Evolutionary conservation across 2,888 invertebrate species (phyloP), one percentile per base, ranked within the genome.

Genomic region (Arge pagana): DNA sequence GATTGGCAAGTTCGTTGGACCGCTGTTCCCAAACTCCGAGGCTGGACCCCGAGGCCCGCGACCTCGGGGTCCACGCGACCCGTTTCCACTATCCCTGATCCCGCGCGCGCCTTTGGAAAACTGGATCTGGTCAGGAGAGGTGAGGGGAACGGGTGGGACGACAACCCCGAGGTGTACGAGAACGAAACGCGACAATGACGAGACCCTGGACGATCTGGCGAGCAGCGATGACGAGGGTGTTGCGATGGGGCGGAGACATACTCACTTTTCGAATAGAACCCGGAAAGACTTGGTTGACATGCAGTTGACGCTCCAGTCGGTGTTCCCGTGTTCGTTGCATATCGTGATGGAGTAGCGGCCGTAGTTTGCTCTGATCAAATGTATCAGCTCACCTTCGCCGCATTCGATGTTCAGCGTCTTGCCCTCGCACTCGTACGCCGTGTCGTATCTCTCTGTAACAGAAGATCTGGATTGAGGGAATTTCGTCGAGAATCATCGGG

Each of bases 241-340:
- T n/a, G n/a, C 28, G 8, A 8, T 28, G 28, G 8, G 28, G 28
- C 28, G 41, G 35, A 48, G 19, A 50, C 48, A 52, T 21, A 68
- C 78, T 78, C 78, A 95, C 95, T 88, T 92, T 82, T 87, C 89
- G 78, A 91, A 90, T 61, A 96, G 84, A 61, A 95, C 93, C 57
- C 90, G 82, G 65, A 92, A 84, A 58, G 95, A 93, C 73, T 89
- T 89, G 41, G 88, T 88, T 51, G 94, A 92, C 90, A 93, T 93
- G 78, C 96, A 96, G 80, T 94, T 93, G 67, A 96, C 92, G 74
- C 93, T 93, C 95, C 95, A 96, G 69, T 94, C 93, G n/a, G 93
- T 93, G 78, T 93, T 89, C 61, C 95, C 95, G 74, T 93, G 91
- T 78, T 94, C 93, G 79, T 96, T 96, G 82, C 96, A 96, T 76